These are phyloP conservation scores for Porites cylindrica DNA, from an alignment of 92 coral and sea anemone genomes.

Conservation along the genomic window DNA sequence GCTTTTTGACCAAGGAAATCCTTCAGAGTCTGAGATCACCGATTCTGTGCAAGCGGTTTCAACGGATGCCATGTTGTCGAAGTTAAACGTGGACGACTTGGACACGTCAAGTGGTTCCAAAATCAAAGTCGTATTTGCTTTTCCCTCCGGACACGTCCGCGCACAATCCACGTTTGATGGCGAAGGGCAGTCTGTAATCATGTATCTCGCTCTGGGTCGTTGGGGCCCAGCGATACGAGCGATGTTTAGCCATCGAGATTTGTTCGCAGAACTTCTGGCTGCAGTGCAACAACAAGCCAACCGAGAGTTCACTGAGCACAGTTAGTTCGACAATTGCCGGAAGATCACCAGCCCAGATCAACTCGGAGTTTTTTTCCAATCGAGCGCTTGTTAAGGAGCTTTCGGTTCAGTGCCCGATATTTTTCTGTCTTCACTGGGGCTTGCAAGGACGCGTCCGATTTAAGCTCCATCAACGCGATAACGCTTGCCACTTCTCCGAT, in stretches of 20 bases:
- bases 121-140: slow-evolving; percentile 14
- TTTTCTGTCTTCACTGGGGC: slow-evolving; percentile 24
- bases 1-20: too few species aligned
- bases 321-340: slow-evolving; percentile 16
- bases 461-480: neutral
- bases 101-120: slow-evolving; percentile 17
- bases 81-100: neutral
- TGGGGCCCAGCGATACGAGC: slow-evolving; percentile 20
- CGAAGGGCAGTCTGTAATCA: slow-evolving; percentile 1
- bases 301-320: neutral
- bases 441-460: neutral
- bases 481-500: slow-evolving; percentile 1
- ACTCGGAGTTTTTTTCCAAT: slow-evolving; percentile 24
- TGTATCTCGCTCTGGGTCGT: neutral
- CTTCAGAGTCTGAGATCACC: too few species aligned
- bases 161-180: slow-evolving; percentile 21
- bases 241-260: slow-evolving; percentile 2
- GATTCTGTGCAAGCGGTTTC: too few species aligned
- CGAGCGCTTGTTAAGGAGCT: slow-evolving; percentile 25
- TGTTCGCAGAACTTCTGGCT: neutral
- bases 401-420: slow-evolving; percentile 24
- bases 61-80: neutral
- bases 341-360: slow-evolving; percentile 15
- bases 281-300: neutral
- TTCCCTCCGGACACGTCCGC: slow-evolving; percentile 2